Evolutionary conservation across 2,888 invertebrate species (phyloP).

Genomic region (Andrena bicolor): DNA sequence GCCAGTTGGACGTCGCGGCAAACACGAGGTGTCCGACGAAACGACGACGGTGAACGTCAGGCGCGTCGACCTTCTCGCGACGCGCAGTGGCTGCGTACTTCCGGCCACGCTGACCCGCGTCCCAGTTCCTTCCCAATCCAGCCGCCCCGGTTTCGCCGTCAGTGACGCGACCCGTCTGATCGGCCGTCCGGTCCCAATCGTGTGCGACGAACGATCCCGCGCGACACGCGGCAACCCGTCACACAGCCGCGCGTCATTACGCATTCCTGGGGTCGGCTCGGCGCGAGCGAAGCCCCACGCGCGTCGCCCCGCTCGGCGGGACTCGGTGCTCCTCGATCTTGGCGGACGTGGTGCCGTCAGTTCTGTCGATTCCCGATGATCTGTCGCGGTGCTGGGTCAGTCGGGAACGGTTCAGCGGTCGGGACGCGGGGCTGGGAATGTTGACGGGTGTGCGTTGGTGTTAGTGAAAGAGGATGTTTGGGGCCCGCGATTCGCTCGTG

Average conservation of each 20-base stretch:
- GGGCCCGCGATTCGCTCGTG: neutral
- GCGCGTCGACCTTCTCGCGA: conserved; percentile 10
- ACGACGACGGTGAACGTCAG: conserved; percentile 3
- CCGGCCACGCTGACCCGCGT: neutral
- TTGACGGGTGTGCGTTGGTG: neutral
- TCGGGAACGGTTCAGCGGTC: neutral
- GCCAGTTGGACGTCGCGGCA: conserved; percentile 82
- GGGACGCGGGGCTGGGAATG: neutral
- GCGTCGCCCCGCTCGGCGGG: too few species aligned
- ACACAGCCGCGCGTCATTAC: neutral
- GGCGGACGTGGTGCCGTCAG: neutral
- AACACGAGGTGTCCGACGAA: conserved; percentile 77
- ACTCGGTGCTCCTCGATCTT: neutral
- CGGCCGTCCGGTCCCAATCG: neutral
- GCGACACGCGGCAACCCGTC: neutral
- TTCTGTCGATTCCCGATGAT: neutral
- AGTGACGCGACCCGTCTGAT: neutral
- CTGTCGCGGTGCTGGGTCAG: neutral
- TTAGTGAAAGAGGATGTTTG: neutral
- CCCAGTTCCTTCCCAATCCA: neutral
- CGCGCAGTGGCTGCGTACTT: conserved; percentile 18
- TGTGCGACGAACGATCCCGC: neutral
- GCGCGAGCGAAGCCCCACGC: neutral
- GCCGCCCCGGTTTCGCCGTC: neutral
- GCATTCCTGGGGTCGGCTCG: neutral